Conservation (phyloP, 1,140 invertebrate genomes). For the Papilio polytes region DNA sequence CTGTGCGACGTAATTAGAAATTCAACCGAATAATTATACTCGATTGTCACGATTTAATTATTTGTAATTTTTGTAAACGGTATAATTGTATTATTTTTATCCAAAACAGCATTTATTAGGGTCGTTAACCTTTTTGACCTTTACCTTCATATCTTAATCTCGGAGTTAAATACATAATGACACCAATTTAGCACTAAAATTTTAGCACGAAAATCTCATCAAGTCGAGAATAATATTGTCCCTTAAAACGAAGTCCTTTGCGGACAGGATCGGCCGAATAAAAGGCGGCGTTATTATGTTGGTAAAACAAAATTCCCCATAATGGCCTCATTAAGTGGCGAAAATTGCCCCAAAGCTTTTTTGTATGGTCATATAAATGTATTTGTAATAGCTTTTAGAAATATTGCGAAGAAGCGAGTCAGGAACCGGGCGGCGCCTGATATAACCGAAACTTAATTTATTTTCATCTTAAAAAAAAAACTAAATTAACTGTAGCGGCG, state of each 20-base stretch:
- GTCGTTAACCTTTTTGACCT: slow-evolving; percentile 50
- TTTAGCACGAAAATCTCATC: slow-evolving; percentile 82
- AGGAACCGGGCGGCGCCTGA: slow-evolving; percentile 75
- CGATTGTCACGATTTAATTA: background rate
- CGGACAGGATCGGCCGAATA: slow-evolving; percentile 73
- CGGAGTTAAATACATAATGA: slow-evolving; percentile 76
- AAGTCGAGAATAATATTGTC: slow-evolving; percentile 78
- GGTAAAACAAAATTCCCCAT: slow-evolving; percentile 83
- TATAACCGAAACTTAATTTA: slow-evolving; percentile 83
- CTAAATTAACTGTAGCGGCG: slow-evolving; percentile 75
- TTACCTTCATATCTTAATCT: slow-evolving; percentile 62
- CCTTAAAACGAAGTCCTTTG: slow-evolving; percentile 77
- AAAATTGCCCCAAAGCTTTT: slow-evolving; percentile 82
- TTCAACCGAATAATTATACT: background rate
- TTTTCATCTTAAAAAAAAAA: slow-evolving; percentile 75
- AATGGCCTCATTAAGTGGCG: slow-evolving; percentile 83
- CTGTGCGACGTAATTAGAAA: background rate
- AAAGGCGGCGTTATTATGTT: slow-evolving; percentile 82
- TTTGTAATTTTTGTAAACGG: background rate
- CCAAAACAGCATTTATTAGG: slow-evolving; percentile 38
- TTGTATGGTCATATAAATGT: slow-evolving; percentile 82
- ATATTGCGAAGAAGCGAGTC: slow-evolving; percentile 80
- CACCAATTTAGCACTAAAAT: slow-evolving; percentile 78
- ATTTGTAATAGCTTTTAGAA: slow-evolving; percentile 83
- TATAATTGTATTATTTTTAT: background rate